These are phyloP conservation scores for Prorops nasuta DNA, from an alignment of 1,140 invertebrate species.

Conservation along the genomic window DNA sequence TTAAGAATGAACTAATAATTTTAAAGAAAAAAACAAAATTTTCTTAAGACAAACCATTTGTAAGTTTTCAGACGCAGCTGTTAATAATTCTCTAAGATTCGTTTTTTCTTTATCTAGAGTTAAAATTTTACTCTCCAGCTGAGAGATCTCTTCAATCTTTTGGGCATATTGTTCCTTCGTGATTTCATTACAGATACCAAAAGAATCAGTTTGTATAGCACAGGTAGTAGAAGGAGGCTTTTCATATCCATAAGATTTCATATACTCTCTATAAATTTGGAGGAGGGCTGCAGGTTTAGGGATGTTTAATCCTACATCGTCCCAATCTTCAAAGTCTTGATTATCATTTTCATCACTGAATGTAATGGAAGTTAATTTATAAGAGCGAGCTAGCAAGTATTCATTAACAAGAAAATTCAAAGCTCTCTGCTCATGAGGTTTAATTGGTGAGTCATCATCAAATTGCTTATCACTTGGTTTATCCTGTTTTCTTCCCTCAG, in stretches of 20 bases:
- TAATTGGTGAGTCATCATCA: conserved; percentile 61
- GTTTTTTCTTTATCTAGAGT: conserved; percentile 60
- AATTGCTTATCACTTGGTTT: conserved; percentile 53
- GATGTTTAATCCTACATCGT: conserved; percentile 87
- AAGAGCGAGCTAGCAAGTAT: conserved; percentile 76
- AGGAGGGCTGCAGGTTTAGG: conserved; percentile 76
- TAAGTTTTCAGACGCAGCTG: conserved; percentile 20
- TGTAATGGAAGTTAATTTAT: conserved; percentile 87
- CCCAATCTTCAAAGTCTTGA: conserved; percentile 94
- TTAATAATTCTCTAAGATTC: conserved; percentile 52
- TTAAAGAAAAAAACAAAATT: neutral
- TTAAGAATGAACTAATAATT: conserved; percentile 1
- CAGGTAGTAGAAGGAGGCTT: conserved; percentile 37
- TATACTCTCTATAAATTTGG: conserved; percentile 73
- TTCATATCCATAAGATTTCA: conserved; percentile 53
- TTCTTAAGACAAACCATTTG: conserved; percentile 17
- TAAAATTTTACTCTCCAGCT: conserved; percentile 58
- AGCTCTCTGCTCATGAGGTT: conserved; percentile 81
- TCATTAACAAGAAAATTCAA: conserved; percentile 89
- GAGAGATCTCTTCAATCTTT: conserved; percentile 59
- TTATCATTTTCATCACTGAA: conserved; percentile 91
- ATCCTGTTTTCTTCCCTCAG: conserved; percentile 62
- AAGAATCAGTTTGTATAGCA: conserved; percentile 51
- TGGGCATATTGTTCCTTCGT: conserved; percentile 51
- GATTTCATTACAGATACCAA: conserved; percentile 28